phyloP scores from a whole-genome alignment of 2,888 invertebrate genomes.

The Diarsia rubi region DNA sequence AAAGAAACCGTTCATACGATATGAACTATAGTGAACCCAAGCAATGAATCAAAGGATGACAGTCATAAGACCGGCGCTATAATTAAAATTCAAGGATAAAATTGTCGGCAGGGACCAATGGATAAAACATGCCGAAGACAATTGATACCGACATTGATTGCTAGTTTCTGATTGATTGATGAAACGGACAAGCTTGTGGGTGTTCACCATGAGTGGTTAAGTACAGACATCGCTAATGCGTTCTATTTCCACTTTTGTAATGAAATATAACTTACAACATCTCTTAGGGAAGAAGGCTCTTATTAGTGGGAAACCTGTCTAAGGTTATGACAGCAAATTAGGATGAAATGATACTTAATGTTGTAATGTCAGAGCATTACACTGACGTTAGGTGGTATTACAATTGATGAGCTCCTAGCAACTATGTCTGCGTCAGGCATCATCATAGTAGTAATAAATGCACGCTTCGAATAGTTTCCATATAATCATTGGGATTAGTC shows the following conservation, averaged over 20 bases:
- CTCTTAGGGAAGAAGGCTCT: slow-evolving; percentile 42
- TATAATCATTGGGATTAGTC: slow-evolving; percentile 58
- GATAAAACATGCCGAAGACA: slow-evolving; percentile 50
- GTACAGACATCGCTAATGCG: slow-evolving; percentile 69
- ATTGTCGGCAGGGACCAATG: slow-evolving; percentile 54
- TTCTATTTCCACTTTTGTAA: slow-evolving; percentile 72
- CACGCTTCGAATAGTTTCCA: slow-evolving; percentile 51
- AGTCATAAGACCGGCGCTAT: slow-evolving; percentile 29
- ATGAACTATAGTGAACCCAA: slow-evolving; percentile 31
- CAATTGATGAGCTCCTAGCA: slow-evolving; percentile 51
- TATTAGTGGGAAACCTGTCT: slow-evolving; percentile 43
- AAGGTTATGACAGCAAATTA: slow-evolving; percentile 42
- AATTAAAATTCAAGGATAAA: slow-evolving; percentile 63
- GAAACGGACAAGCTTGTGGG: slow-evolving; percentile 73
- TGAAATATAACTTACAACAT: slow-evolving; percentile 55
- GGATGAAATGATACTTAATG: slow-evolving; percentile 47
- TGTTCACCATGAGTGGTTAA: slow-evolving; percentile 70
- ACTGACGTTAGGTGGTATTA: slow-evolving; percentile 48
- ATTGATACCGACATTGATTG: slow-evolving; percentile 73
- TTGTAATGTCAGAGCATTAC: slow-evolving; percentile 46
- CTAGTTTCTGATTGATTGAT: slow-evolving; percentile 77
- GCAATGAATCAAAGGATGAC: slow-evolving; percentile 49
- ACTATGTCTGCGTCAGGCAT: slow-evolving; percentile 43
- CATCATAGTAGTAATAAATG: slow-evolving; percentile 42
- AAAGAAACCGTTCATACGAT: slow-evolving; percentile 9